Conservation (phyloP, 2,888 invertebrate species). For the Hecatera dysodea region DNA sequence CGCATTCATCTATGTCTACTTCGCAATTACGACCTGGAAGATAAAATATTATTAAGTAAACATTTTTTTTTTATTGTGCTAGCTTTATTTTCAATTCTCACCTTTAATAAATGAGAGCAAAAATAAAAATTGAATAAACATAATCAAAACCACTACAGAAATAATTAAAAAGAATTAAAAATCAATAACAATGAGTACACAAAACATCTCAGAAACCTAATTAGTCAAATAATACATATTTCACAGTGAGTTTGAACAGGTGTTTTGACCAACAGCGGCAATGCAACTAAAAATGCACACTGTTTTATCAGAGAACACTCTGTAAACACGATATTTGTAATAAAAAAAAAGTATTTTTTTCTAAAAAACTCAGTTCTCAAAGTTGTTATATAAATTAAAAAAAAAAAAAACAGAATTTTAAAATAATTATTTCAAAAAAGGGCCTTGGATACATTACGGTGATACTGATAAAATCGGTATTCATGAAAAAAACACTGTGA, state of each 20-base stretch:
- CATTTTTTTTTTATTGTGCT: background rate
- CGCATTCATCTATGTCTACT: conserved; percentile 94
- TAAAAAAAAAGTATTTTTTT: background rate
- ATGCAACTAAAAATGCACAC: conserved; percentile 39
- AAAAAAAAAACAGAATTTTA: too few species aligned
- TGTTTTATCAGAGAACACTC: conserved; percentile 3
- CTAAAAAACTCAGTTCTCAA: background rate
- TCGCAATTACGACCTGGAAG: conserved; percentile 90
- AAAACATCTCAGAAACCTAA: conserved; percentile 65
- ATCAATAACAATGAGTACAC: conserved; percentile 52
- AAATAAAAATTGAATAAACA: conserved; percentile 55
- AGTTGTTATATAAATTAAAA: too few species aligned
- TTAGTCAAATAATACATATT: conserved; percentile 69
- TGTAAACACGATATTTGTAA: background rate
- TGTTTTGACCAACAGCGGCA: conserved; percentile 68
- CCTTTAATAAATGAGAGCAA: conserved; percentile 66
- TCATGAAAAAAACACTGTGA: too few species aligned
- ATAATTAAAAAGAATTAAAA: conserved; percentile 33
- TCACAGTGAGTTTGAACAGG: conserved; percentile 77
- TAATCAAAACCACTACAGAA: conserved; percentile 49
- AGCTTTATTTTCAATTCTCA: conserved; percentile 38
- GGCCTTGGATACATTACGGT: too few species aligned
- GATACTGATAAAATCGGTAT: too few species aligned
- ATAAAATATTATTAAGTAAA: conserved; percentile 5
- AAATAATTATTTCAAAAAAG: too few species aligned